A percentile compares a stretch with the other conserved stretches of the same genome.
These are phyloP conservation scores for Glareola pratincola DNA, from an alignment of 2,113 vertebrate genomes.

Conservation along the genomic window DNA sequence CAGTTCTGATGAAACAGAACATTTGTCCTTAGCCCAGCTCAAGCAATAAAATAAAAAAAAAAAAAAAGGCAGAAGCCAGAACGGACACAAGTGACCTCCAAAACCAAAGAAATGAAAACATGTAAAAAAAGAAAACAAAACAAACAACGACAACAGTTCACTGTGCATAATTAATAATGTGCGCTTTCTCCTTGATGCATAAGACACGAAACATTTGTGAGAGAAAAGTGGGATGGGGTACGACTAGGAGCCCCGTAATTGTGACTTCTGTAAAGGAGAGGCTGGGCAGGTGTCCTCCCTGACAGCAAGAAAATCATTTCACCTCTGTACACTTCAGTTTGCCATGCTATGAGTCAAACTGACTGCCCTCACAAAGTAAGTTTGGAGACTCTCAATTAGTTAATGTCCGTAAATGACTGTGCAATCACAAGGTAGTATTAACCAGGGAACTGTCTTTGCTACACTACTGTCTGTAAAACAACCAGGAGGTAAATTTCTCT, in stretches of 20 bases:
- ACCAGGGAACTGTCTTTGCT: constrained; percentile 7
- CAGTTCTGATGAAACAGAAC: neutral
- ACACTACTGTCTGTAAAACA: constrained; percentile 20
- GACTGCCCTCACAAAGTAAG: neutral
- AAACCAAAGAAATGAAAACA: neutral
- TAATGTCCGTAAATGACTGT: neutral
- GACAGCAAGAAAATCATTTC: neutral
- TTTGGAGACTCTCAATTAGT: constrained; percentile 2
- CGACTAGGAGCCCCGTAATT: neutral
- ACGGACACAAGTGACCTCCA: neutral
- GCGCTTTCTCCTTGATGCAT: neutral
- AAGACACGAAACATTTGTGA: neutral
- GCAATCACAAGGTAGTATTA: constrained; percentile 22
- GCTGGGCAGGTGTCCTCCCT: neutral
- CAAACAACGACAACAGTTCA: neutral
- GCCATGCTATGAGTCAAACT: neutral
- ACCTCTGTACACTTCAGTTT: neutral
- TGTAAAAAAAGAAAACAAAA: neutral
- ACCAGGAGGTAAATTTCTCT: constrained; percentile 53
- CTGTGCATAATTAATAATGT: neutral
- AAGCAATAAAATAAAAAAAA: neutral
- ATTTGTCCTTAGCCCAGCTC: neutral
- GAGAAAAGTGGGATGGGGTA: neutral
- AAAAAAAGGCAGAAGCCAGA: neutral
- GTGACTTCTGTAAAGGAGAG: neutral